Evolutionary conservation across 2,113 vertebrate genomes (phyloP).

Genomic region (Mus pahari): DNA sequence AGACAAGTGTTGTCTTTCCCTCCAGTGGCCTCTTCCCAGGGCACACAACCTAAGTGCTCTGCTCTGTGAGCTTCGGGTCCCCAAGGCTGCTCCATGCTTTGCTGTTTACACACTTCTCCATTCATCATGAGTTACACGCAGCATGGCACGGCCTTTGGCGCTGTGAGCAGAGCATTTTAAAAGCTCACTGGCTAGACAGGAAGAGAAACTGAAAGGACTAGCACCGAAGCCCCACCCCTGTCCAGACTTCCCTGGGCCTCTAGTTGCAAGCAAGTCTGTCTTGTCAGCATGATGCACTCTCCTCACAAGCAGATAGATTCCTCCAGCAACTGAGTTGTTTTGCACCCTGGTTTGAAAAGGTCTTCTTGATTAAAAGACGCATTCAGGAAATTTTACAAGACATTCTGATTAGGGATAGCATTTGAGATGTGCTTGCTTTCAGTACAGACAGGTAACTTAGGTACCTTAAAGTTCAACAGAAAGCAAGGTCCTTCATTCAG

Average conservation of each 20-base stretch:
- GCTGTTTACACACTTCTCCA: slow-evolving; percentile 66
- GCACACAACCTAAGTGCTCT: slow-evolving; percentile 50
- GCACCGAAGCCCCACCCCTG: not conserved
- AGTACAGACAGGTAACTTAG: not conserved
- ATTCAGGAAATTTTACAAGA: not conserved
- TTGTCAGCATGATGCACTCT: not conserved
- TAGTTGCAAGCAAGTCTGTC: not conserved
- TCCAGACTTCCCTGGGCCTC: not conserved
- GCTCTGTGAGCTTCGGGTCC: slow-evolving; percentile 52
- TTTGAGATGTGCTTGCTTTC: slow-evolving; percentile 32
- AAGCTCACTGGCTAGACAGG: slow-evolving; percentile 38
- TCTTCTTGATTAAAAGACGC: not conserved
- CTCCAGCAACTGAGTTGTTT: not conserved
- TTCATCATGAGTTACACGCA: slow-evolving; percentile 69
- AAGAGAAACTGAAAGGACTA: slow-evolving; percentile 60
- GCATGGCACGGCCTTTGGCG: slow-evolving; percentile 71
- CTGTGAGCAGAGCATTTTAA: slow-evolving; percentile 55
- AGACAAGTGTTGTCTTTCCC: slow-evolving; percentile 58
- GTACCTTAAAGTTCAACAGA: not conserved
- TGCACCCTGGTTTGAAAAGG: not conserved
- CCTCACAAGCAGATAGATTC: not conserved
- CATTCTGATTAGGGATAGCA: not conserved
- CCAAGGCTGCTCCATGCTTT: slow-evolving; percentile 72
- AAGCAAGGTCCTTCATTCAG: not conserved
- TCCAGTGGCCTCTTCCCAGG: slow-evolving; percentile 54